phyloP scores from a whole-genome alignment of 2,888 invertebrate species.

The Cancer borealis region DNA sequence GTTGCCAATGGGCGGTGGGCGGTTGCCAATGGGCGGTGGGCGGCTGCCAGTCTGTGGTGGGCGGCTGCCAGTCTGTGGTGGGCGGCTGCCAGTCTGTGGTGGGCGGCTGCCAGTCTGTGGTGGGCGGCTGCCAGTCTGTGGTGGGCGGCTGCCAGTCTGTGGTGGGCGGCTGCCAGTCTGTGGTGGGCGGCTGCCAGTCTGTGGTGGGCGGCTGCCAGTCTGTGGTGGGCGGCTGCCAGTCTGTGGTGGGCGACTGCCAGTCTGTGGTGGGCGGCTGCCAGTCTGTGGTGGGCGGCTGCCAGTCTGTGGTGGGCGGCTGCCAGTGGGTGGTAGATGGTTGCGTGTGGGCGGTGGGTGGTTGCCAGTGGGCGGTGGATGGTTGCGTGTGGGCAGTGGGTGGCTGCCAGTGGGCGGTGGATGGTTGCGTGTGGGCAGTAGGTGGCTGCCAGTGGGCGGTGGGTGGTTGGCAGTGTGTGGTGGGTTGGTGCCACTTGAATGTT shows the following conservation, averaged over 20 bases:
- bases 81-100: not conserved
- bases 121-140: not conserved
- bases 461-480: not conserved
- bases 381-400: not conserved
- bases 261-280: not conserved
- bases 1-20: not conserved
- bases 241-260: not conserved
- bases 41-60: not conserved
- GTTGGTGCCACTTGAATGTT: not conserved
- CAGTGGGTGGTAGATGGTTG: not conserved
- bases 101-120: not conserved
- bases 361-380: not conserved
- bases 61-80: not conserved
- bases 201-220: not conserved
- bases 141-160: not conserved
- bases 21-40: not conserved
- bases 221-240: not conserved
- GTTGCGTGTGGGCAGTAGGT: not conserved
- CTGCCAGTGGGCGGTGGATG: not conserved
- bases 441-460: not conserved
- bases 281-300: not conserved
- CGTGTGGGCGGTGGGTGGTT: not conserved
- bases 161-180: not conserved
- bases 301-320: not conserved
- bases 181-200: not conserved